Base-by-base conservation (phyloP, 2,888 invertebrate species). In the Synergus laeviventris region DNA sequence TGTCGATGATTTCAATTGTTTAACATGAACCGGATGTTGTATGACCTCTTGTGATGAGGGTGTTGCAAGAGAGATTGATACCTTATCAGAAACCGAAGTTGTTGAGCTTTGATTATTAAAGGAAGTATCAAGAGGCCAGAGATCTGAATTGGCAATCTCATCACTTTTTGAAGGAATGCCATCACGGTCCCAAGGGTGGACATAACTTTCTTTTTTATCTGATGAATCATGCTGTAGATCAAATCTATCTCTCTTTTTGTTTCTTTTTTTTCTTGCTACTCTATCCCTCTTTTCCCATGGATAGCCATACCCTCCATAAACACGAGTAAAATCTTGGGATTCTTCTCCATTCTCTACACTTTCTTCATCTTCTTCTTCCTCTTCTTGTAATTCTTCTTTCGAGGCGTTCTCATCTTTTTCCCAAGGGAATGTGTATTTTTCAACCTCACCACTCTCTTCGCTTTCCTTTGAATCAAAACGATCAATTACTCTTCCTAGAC, bases 251-350 rank as follows among this genome's bases (percentile, higher is more conserved):
- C 81, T 77, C 24, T 74, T 77, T 21, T 74, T 78, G 5, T 78
- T 79, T 49, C 75, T 78, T 56, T 73, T 81, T 31, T 87, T 85
- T n/a, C 73, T 81, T 0, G 82, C 84, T 62, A 88, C 76, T 74
- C 87, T 86, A 42, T 86, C 88, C 76, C 89, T 84, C 61, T 78
- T 89, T 24, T 90, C 90, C 91, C 91, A 91, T 1, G 91, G 91
- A 84, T 84, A 91, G 76, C 90, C 90, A 74, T 87, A 87, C 18
- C 82, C 84, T 9, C 77, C 82, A 4, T 84, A 76, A 3, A 74
- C 39, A 1, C 78, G 79, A 5, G 77, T 76, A 36, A 77, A 78
- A 61, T 81, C 76, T 31, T 76, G 79, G 11, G 84, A 82, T 74
- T 83, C 78, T 59, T 79, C 74, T 12, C 74, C 76, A 18, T 79